Percentiles rank a stretch among this genome's conserved stretches.
Evolutionary conservation across 2,113 vertebrate genomes (phyloP).

Genomic region (Atrichornis clamosus): DNA sequence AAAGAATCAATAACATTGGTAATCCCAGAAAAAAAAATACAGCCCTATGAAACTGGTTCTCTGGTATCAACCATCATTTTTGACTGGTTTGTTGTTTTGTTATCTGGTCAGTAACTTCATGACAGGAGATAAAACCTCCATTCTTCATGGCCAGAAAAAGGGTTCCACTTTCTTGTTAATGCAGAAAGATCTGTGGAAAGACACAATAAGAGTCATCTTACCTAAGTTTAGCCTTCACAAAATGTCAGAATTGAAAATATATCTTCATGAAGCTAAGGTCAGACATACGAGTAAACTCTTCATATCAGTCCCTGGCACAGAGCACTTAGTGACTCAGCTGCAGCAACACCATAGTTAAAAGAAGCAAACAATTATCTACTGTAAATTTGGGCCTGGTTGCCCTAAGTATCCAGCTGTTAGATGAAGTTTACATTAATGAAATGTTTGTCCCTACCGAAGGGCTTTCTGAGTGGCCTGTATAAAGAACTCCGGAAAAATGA

Average conservation of each 20-base stretch:
- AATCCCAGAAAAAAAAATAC: not conserved
- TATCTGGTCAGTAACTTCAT: not conserved
- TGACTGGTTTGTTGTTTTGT: not conserved
- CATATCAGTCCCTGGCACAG: not conserved
- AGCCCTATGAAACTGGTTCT: not conserved
- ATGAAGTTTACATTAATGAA: slow-evolving; percentile 70
- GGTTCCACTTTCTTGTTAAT: not conserved
- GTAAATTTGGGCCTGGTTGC: slow-evolving; percentile 34
- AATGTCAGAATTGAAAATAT: not conserved
- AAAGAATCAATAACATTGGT: not conserved
- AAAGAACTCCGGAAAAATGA: slow-evolving; percentile 78
- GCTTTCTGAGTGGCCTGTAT: slow-evolving; percentile 70
- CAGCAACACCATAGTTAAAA: not conserved
- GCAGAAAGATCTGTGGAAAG: not conserved
- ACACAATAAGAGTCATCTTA: not conserved
- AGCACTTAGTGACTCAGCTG: not conserved
- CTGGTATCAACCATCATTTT: not conserved
- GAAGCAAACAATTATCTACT: not conserved
- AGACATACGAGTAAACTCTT: not conserved
- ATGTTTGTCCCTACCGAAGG: slow-evolving; percentile 70
- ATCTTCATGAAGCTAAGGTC: not conserved
- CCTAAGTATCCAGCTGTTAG: slow-evolving; percentile 47
- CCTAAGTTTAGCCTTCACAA: not conserved
- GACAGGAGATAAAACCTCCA: not conserved
- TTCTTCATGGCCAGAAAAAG: not conserved